Percentiles rank a stretch among this genome's conserved stretches.
Conservation (phyloP, 2,797 vertebrate genomes). For the Dicrostonyx torquatus region DNA sequence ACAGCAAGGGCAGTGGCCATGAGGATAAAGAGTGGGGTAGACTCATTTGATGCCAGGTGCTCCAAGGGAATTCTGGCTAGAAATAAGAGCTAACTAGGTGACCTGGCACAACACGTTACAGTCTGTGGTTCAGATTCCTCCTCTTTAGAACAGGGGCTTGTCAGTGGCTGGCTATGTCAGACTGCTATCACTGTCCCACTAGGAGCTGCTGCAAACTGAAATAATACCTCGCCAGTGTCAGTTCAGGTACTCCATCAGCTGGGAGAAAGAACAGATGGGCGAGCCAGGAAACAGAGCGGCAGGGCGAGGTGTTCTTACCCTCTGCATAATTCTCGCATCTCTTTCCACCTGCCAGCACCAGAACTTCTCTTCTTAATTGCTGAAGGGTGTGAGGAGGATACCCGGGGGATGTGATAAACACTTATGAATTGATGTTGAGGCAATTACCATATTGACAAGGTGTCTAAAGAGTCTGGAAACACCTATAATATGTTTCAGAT, state of each 20-base stretch:
- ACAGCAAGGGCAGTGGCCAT: no score
- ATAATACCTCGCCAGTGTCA: fast-evolving
- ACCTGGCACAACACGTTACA: no score
- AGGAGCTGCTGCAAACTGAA: not conserved
- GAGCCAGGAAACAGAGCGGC: not conserved
- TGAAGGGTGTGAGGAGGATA: not conserved
- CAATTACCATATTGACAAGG: not conserved
- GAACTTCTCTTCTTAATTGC: not conserved
- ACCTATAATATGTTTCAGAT: not conserved
- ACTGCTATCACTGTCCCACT: not conserved
- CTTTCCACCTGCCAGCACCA: not conserved
- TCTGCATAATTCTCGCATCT: not conserved
- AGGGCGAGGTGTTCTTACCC: not conserved
- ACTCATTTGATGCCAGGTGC: not conserved
- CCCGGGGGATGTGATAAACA: not conserved
- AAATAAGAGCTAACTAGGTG: not conserved
- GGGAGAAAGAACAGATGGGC: not conserved
- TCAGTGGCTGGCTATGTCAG: not conserved
- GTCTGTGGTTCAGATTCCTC: not conserved
- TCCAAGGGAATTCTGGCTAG: not conserved
- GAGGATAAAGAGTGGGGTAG: not conserved
- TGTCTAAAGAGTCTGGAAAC: not conserved
- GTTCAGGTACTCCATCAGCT: no score
- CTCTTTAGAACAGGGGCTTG: not conserved
- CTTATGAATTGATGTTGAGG: not conserved